These are phyloP conservation scores for Ibidorhyncha struthersii DNA, from an alignment of 2,113 vertebrate genomes.

Conservation along the genomic window DNA sequence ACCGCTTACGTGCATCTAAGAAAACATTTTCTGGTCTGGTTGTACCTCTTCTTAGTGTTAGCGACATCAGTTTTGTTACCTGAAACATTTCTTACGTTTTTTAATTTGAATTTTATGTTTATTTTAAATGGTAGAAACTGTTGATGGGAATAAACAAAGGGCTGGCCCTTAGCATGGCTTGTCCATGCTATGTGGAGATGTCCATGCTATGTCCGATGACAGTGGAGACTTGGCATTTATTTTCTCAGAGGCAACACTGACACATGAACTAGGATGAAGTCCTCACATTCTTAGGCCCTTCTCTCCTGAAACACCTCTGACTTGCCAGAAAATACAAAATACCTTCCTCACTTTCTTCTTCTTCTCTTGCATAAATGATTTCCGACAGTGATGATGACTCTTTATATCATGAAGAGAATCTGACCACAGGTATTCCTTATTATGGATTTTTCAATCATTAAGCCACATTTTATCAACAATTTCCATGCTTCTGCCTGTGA, in stretches of 20 bases:
- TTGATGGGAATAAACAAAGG: background rate
- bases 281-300: background rate
- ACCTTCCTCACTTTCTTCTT: background rate
- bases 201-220: too few species aligned
- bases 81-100: fast-evolving
- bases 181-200: too few species aligned
- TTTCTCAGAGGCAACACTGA: background rate
- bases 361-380: background rate
- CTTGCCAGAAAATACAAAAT: background rate
- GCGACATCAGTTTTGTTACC: background rate
- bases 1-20: fast-evolving
- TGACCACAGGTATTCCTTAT: background rate
- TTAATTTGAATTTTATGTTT: background rate
- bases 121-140: background rate
- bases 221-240: background rate
- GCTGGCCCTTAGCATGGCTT: background rate
- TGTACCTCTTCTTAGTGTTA: background rate
- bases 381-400: background rate
- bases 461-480: background rate
- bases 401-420: background rate
- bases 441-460: background rate
- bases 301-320: background rate
- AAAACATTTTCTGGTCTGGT: background rate
- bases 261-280: background rate
- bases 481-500: background rate